Percentiles rank a stretch among this genome's conserved stretches.
Evolutionary conservation across 2,797 vertebrate genomes (phyloP).

Genomic region (Gouania willdenowi): DNA sequence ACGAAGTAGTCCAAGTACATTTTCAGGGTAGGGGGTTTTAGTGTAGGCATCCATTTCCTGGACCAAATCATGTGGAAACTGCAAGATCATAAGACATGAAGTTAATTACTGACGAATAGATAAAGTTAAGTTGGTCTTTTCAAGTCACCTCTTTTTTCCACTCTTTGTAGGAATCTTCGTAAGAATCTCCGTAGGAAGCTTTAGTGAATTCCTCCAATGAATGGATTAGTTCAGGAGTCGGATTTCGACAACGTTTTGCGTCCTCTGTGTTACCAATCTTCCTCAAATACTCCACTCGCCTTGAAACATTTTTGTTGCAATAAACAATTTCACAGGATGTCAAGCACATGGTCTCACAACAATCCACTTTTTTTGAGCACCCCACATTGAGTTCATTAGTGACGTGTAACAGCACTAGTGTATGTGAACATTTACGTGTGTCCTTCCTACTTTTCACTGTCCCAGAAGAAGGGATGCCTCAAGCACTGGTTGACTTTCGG

Average conservation of each 20-base stretch:
- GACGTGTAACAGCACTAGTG: too few species aligned
- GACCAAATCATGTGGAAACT: constrained; percentile 46
- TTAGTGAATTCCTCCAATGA: constrained; percentile 18
- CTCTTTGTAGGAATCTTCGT: constrained; percentile 28
- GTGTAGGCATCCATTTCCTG: constrained; percentile 32
- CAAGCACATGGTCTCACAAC: too few species aligned
- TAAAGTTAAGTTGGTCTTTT: rapidly evolving
- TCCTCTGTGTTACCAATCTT: constrained; percentile 27
- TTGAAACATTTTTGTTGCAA: constrained; percentile 11
- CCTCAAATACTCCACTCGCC: constrained; percentile 48
- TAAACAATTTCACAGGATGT: too few species aligned
- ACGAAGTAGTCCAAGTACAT: constrained; percentile 48
- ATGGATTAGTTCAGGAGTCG: constrained; percentile 16
- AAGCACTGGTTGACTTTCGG: constrained; percentile 51
- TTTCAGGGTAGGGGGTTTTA: constrained; percentile 31
- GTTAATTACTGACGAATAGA: neutral
- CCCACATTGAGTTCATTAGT: too few species aligned
- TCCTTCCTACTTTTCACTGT: constrained; percentile 17
- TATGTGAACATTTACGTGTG: too few species aligned
- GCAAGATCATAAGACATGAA: neutral
- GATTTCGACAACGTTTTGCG: constrained; percentile 7
- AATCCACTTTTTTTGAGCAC: too few species aligned
- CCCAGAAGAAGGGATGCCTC: constrained; percentile 64
- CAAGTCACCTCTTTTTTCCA: constrained; percentile 53
- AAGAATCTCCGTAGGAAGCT: too few species aligned